phyloP scores from a whole-genome alignment of 2,888 invertebrate genomes.

The Acleris literana region DNA sequence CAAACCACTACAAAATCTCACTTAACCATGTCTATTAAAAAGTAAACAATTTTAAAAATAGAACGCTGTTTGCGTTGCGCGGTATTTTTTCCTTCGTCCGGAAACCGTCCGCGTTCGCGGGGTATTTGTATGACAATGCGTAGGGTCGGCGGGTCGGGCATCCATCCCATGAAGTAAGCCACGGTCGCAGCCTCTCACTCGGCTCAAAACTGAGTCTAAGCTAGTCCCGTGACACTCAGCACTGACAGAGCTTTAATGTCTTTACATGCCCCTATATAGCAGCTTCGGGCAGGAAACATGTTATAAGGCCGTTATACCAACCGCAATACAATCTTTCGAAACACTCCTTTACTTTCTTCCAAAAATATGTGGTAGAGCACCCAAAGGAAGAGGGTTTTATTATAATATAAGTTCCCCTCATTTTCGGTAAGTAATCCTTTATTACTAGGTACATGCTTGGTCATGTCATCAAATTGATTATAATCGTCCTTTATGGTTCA shows the following conservation, averaged over 20 bases:
- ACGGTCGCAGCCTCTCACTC: conserved; percentile 75
- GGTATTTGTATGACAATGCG: conserved; percentile 70
- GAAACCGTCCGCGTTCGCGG: conserved; percentile 48
- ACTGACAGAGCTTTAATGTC: not conserved
- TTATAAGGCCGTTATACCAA: too few species aligned
- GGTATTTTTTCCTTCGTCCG: conserved; percentile 24
- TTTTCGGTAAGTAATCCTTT: too few species aligned
- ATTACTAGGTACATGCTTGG: too few species aligned
- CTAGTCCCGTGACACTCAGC: conserved; percentile 18
- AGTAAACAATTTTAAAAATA: not conserved
- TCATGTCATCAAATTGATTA: too few species aligned
- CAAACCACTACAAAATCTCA: conserved; percentile 7
- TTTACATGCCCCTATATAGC: too few species aligned
- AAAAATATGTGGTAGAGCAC: too few species aligned
- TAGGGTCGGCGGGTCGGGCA: conserved; percentile 65
- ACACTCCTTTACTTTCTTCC: too few species aligned
- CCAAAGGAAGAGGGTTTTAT: too few species aligned
- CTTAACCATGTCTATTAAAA: conserved; percentile 8
- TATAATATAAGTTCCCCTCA: too few species aligned
- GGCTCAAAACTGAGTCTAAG: conserved; percentile 45
- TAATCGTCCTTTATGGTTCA: too few species aligned
- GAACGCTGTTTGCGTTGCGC: conserved; percentile 5
- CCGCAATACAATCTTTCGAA: too few species aligned
- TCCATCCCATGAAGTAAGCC: conserved; percentile 60
- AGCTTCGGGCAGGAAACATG: too few species aligned